These are phyloP conservation scores for Perca flavescens DNA, from an alignment of 2,113 vertebrate genomes.

Conservation along the genomic window DNA sequence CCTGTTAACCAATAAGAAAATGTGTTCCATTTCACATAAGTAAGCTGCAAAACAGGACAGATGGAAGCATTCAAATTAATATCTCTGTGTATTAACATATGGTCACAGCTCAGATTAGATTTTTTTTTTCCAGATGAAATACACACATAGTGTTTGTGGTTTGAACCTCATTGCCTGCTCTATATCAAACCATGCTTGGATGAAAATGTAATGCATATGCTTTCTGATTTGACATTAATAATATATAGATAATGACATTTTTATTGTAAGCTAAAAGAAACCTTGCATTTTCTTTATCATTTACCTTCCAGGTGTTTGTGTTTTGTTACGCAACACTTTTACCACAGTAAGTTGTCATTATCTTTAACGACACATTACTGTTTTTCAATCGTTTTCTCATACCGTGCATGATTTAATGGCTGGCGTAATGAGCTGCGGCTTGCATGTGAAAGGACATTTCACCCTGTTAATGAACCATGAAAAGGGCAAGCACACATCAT, in stretches of 20 bases:
- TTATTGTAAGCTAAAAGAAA: slow-evolving; percentile 71
- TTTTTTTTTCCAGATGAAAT: slow-evolving; percentile 50
- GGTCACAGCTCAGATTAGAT: slow-evolving; percentile 66
- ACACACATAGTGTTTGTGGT: slow-evolving; percentile 32
- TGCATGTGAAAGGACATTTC: slow-evolving; percentile 82
- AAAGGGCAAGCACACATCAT: slow-evolving; percentile 83
- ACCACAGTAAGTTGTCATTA: slow-evolving; percentile 69
- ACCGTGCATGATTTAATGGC: slow-evolving; percentile 69
- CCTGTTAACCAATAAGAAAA: slow-evolving; percentile 19
- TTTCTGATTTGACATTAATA: slow-evolving; percentile 74
- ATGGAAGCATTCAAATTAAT: slow-evolving; percentile 64
- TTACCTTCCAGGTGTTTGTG: slow-evolving; percentile 68
- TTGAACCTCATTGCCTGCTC: slow-evolving; percentile 38
- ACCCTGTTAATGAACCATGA: slow-evolving; percentile 86
- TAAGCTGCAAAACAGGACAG: slow-evolving; percentile 42
- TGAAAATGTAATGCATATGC: slow-evolving; percentile 67
- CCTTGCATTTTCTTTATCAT: slow-evolving; percentile 73
- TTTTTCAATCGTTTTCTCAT: slow-evolving; percentile 83
- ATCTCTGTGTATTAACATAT: slow-evolving; percentile 66
- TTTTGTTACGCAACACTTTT: slow-evolving; percentile 62
- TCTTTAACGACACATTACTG: slow-evolving; percentile 60
- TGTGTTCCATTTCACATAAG: slow-evolving; percentile 20
- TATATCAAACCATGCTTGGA: slow-evolving; percentile 46
- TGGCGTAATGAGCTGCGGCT: slow-evolving; percentile 85
- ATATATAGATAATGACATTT: slow-evolving; percentile 66